Conservation (phyloP, 35 echinoderm and acorn worm genomes). For the Anneissia japonica region DNA sequence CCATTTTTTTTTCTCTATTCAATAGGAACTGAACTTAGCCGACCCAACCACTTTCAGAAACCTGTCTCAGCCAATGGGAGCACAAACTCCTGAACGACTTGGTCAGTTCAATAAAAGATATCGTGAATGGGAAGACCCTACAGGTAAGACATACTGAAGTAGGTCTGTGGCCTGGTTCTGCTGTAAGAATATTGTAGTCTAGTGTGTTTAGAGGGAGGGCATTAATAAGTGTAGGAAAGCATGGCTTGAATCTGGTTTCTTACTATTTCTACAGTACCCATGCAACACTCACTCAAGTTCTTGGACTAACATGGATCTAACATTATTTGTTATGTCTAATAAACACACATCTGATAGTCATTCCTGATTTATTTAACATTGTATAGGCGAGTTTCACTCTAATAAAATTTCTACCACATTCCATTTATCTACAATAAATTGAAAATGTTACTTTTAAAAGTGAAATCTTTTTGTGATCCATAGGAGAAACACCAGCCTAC, state of each 20-base stretch:
- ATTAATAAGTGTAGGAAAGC: not conserved
- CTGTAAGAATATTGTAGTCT: constrained; percentile 5
- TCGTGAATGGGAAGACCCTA: constrained; percentile 83
- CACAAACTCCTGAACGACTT: constrained; percentile 75
- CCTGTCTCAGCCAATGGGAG: constrained; percentile 90
- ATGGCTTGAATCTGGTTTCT: not conserved
- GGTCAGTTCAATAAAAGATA: constrained; percentile 76
- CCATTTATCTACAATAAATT: not conserved
- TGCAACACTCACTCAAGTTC: not conserved
- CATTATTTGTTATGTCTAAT: too few species aligned
- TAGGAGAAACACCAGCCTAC: constrained; percentile 79
- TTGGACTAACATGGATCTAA: too few species aligned
- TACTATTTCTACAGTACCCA: not conserved
- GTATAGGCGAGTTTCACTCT: too few species aligned
- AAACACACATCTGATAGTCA: too few species aligned
- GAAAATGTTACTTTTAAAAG: not conserved
- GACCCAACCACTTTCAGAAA: constrained; percentile 71
- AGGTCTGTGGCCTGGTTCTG: not conserved
- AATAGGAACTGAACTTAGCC: constrained; percentile 74
- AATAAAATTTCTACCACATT: not conserved
- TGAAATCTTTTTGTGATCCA: not conserved
- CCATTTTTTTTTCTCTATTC: not conserved
- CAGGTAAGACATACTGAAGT: constrained; percentile 51
- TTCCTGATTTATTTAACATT: too few species aligned
- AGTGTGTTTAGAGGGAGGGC: not conserved